A percentile compares a stretch with the other conserved stretches of the same genome.
phyloP scores from a whole-genome alignment of 2,888 invertebrate species.

The Apotomis betuletana region DNA sequence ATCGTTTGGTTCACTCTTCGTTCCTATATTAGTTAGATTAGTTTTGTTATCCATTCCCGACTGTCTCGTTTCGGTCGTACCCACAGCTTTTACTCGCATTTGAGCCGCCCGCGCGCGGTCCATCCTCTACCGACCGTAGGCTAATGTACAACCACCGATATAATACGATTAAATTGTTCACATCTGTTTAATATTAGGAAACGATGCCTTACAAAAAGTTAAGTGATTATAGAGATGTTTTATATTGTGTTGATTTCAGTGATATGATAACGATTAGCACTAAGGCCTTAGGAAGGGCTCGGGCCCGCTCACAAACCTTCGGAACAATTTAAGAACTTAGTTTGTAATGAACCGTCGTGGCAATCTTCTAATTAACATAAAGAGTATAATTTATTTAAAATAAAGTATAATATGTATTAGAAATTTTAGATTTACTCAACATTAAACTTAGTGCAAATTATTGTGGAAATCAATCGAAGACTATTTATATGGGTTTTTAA shows the following conservation, averaged over 20 bases:
- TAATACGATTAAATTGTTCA: constrained; percentile 69
- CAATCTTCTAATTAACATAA: constrained; percentile 82
- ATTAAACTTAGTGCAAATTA: constrained; percentile 84
- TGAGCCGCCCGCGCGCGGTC: constrained; percentile 46
- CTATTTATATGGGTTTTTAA: constrained; percentile 83
- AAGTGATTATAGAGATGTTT: constrained; percentile 80
- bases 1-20: constrained; percentile 60
- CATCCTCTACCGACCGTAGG: constrained; percentile 56
- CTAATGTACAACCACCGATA: constrained; percentile 79
- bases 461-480: constrained; percentile 81
- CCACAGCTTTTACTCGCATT: constrained; percentile 49
- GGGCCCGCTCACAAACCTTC: constrained; percentile 70
- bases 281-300: constrained; percentile 68
- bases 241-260: constrained; percentile 82
- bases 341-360: constrained; percentile 80
- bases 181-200: constrained; percentile 80
- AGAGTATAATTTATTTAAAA: constrained; percentile 82
- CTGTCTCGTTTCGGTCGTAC: constrained; percentile 58
- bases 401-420: constrained; percentile 82
- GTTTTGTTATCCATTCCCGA: constrained; percentile 77
- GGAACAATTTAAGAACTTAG: constrained; percentile 83
- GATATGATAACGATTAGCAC: constrained; percentile 79
- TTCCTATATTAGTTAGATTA: constrained; percentile 80
- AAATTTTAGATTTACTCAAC: constrained; percentile 84
- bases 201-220: constrained; percentile 80